Base-by-base conservation (phyloP, 1,140 invertebrate genomes). In the Drosophila azteca region DNA sequence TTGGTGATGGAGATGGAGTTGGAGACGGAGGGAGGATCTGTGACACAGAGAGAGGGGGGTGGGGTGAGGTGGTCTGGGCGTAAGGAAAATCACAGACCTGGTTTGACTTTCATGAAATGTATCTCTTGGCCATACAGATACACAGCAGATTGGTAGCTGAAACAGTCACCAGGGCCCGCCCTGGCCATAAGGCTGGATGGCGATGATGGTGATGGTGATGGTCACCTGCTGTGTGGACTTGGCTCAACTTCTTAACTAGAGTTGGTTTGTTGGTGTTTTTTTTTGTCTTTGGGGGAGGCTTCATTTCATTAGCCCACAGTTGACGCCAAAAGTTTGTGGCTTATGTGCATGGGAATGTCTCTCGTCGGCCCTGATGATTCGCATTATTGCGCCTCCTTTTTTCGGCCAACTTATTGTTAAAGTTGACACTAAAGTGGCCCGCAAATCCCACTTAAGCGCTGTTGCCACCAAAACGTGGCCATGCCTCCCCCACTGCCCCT, bases 361-460 rank as follows among this genome's bases (percentile, higher is more conserved):
- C 31, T 39, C 29, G 59, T 59, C 54, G 45, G 35, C 35, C 35
- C 35, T 39, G 35, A 39, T 11, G 35, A 39, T 39, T 39, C 35
- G 49, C 55, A 70, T 85, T 58, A 48, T 24, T 41, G 15, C 26
- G 35, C 22, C 41, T 22, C 26, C 59, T 35, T 71, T 67, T 53
- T 68, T 63, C 22, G 50, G 20, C 49, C 65, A 87, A 87, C 83
- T 87, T 87, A 82, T 87, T 87, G 82, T 87, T 87, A 88, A 87
- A 87, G 82, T 87, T 87, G 83, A 77, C 83, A 87, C 82, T 82
- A 76, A 87, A 87, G 82, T 82, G 78, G 61, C 75, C 79, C 78
- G 79, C 82, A 87, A 87, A 87, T 87, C 83, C 82, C 82, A 87
- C 83, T 87, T 82, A 87, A 87, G 82, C 71, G 82, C 83, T 87